Conservation (phyloP, 2,113 vertebrate species). For the Hypanus sabinus region DNA sequence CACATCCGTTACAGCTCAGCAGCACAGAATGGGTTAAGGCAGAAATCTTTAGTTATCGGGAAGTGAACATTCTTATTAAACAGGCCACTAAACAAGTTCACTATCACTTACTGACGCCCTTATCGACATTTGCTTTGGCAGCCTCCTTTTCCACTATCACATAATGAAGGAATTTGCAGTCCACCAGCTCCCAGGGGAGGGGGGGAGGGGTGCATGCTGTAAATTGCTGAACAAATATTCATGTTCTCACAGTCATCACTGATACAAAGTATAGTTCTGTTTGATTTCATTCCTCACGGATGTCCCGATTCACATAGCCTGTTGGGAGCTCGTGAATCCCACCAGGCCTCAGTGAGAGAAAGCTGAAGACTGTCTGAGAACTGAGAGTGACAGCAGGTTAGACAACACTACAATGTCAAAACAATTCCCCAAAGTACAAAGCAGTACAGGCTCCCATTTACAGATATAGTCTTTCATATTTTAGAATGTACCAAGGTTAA, state of each 20-base stretch:
- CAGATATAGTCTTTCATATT: no score
- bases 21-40: background rate
- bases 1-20: no score
- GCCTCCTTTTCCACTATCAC: conserved; percentile 27
- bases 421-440: background rate
- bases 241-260: background rate
- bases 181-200: background rate
- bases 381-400: background rate
- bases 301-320: background rate
- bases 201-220: background rate
- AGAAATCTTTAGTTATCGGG: background rate
- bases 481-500: no score
- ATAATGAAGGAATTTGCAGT: conserved; percentile 11
- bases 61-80: background rate
- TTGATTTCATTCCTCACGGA: background rate
- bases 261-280: background rate
- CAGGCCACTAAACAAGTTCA: background rate
- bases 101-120: background rate
- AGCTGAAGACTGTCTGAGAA: background rate
- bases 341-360: background rate
- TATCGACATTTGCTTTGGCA: conserved; percentile 6
- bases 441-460: no score
- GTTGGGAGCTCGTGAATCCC: background rate
- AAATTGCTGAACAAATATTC: background rate
- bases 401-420: background rate